A percentile compares a stretch with the other conserved stretches of the same genome.
Conservation (phyloP, 2,797 vertebrate species). For the Scolopax bukidnonensis region DNA sequence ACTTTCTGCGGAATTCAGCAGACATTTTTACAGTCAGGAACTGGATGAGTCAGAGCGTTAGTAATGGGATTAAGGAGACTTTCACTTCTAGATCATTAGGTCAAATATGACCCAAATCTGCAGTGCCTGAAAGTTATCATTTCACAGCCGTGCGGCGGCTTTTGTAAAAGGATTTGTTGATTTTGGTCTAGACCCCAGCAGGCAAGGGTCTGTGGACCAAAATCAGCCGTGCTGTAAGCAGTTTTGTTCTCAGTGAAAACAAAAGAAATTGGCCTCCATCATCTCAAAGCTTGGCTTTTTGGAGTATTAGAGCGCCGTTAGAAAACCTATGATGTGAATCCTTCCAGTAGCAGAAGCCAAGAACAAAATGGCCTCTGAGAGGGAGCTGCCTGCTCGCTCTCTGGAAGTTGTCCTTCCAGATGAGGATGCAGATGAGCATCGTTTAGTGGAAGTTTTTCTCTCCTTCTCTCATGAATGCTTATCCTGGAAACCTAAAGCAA, state of each 20-base stretch:
- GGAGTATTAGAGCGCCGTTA: neutral
- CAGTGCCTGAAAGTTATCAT: slow-evolving; percentile 24
- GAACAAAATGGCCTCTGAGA: neutral
- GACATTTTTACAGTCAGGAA: slow-evolving; percentile 13
- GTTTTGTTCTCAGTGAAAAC: neutral
- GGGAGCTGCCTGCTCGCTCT: neutral
- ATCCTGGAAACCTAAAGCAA: neutral
- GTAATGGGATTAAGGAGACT: slow-evolving; percentile 56
- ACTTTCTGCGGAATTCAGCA: slow-evolving; percentile 55
- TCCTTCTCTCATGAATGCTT: neutral
- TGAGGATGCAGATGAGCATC: accelerated
- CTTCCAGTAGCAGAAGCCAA: neutral
- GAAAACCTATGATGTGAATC: neutral
- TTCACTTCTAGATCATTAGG: slow-evolving; percentile 50
- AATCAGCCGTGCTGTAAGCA: neutral
- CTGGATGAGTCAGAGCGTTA: neutral
- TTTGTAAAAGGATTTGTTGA: slow-evolving; percentile 34
- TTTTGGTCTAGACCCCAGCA: slow-evolving; percentile 10
- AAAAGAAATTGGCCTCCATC: neutral
- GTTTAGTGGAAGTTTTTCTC: neutral
- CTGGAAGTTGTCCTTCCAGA: neutral
- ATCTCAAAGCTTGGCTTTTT: neutral
- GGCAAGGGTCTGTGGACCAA: neutral
- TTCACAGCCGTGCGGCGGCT: slow-evolving; percentile 33
- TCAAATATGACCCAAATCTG: slow-evolving; percentile 47